These are phyloP conservation scores for Chlamydotis undulata DNA, from an alignment of 2,113 vertebrate species.

Conservation along the genomic window DNA sequence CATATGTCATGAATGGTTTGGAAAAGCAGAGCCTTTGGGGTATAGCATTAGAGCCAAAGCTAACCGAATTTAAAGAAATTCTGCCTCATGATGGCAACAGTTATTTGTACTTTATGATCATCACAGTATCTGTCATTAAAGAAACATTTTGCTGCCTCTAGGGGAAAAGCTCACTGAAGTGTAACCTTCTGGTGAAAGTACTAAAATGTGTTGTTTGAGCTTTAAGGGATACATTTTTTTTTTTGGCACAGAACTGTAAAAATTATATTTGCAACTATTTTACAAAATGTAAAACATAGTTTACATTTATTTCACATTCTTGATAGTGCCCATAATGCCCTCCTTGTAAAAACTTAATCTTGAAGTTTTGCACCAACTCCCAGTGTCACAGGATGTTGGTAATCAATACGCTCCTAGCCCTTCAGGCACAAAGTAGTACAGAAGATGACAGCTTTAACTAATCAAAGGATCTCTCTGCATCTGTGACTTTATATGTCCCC, in stretches of 20 bases:
- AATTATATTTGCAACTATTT: background rate
- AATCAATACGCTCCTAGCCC: background rate
- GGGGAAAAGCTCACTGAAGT: background rate
- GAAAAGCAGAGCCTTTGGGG: background rate
- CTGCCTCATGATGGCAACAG: background rate
- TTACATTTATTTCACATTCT: background rate
- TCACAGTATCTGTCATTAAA: background rate
- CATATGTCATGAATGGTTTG: background rate
- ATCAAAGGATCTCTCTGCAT: background rate
- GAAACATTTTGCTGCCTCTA: background rate
- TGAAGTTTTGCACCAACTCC: background rate
- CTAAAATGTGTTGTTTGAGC: background rate
- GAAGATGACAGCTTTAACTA: background rate
- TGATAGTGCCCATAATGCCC: fast-evolving
- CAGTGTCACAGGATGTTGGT: background rate
- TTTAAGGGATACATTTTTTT: background rate
- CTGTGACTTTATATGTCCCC: background rate
- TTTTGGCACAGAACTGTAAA: background rate
- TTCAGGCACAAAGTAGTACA: background rate
- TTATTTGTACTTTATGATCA: background rate
- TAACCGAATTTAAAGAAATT: background rate
- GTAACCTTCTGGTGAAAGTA: background rate
- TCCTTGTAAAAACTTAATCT: background rate
- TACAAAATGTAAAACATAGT: background rate
- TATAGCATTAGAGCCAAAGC: background rate